Conservation (phyloP, 2,113 vertebrate species). For the Leptobrachium ailaonicum region DNA sequence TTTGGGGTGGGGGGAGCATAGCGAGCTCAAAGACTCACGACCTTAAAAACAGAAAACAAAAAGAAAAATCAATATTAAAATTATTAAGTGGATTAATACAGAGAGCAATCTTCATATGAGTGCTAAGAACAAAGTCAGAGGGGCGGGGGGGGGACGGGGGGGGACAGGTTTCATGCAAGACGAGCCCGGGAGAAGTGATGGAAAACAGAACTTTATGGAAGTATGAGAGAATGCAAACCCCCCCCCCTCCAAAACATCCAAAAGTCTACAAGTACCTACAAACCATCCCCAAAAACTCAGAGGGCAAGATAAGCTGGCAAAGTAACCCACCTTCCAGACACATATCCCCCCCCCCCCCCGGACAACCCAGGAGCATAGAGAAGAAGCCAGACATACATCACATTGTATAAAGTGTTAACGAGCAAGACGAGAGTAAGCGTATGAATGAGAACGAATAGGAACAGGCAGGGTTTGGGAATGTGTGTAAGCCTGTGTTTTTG, state of each 20-base stretch:
- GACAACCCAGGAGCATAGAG: background rate
- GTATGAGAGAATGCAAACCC: background rate
- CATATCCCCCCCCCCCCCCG: background rate
- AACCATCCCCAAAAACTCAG: background rate
- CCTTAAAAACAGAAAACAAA: slow-evolving; percentile 68
- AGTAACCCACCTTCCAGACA: background rate
- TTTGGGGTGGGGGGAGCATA: slow-evolving; percentile 63
- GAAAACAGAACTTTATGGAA: slow-evolving; percentile 50
- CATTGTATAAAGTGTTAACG: background rate
- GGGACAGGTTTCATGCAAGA: slow-evolving; percentile 34
- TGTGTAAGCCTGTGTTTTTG: too few species aligned
- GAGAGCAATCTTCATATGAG: slow-evolving; percentile 71
- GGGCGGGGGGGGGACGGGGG: slow-evolving; percentile 54
- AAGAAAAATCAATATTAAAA: slow-evolving; percentile 61
- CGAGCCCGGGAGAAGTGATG: slow-evolving; percentile 47
- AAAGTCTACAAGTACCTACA: background rate
- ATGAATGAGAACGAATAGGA: too few species aligned
- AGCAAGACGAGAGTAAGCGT: too few species aligned
- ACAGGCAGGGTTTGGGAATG: too few species aligned
- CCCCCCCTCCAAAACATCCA: background rate
- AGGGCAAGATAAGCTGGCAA: background rate
- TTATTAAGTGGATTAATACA: slow-evolving; percentile 71
- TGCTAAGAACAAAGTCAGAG: slow-evolving; percentile 53
- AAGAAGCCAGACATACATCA: background rate
- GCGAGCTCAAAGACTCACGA: slow-evolving; percentile 75